A percentile compares a stretch with the other conserved stretches of the same genome.
Conservation (phyloP, 1,140 invertebrate genomes). For the Drosophila busckii region DNA sequence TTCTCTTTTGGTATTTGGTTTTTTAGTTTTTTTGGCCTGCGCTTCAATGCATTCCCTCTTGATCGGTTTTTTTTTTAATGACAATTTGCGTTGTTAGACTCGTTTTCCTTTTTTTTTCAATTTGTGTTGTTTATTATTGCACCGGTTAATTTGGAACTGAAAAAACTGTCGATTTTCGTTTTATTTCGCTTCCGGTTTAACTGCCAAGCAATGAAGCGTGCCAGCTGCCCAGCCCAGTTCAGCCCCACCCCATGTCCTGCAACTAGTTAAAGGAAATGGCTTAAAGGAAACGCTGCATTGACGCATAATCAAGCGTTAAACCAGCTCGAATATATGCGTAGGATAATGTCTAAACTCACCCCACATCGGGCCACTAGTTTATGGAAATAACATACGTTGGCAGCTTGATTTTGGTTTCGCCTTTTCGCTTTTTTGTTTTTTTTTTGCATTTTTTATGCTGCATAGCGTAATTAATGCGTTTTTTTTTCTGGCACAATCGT, state of each 20-base stretch:
- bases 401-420: slow-evolving; percentile 1
- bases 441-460: slow-evolving; percentile 48
- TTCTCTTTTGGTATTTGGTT: slow-evolving; percentile 42
- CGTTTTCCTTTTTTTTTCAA: slow-evolving; percentile 18
- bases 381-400: slow-evolving; percentile 34
- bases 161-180: slow-evolving; percentile 73
- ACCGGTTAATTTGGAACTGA: slow-evolving; percentile 66
- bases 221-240: slow-evolving; percentile 34
- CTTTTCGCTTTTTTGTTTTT: not conserved
- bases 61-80: slow-evolving; percentile 40
- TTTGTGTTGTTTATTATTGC: slow-evolving; percentile 45
- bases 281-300: not conserved
- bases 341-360: slow-evolving; percentile 27
- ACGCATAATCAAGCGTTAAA: slow-evolving; percentile 63
- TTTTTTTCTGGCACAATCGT: slow-evolving; percentile 43
- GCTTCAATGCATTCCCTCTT: slow-evolving; percentile 34
- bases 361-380: slow-evolving; percentile 34
- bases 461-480: slow-evolving; percentile 74
- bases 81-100: slow-evolving; percentile 51
- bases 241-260: too few species aligned
- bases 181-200: slow-evolving; percentile 55
- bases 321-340: slow-evolving; percentile 47
- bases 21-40: slow-evolving; percentile 31
- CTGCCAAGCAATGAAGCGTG: slow-evolving; percentile 35
- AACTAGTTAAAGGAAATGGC: slow-evolving; percentile 36